phyloP scores from a whole-genome alignment of 2,797 vertebrate species.

The Enteromius paludinosus region DNA sequence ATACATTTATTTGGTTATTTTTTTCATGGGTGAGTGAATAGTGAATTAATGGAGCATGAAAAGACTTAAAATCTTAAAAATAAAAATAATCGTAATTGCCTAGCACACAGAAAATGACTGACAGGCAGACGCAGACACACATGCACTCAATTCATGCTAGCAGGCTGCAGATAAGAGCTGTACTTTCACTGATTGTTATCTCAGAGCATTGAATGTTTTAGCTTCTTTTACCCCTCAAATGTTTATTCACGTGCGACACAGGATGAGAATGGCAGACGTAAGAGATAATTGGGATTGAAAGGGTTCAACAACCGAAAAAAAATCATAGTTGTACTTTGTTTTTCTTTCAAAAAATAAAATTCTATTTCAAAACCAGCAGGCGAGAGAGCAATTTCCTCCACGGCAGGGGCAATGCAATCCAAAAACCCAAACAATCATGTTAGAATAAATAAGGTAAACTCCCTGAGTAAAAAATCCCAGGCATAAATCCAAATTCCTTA shows the following conservation, averaged over 20 bases:
- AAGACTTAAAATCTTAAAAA: background rate
- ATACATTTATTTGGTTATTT: background rate
- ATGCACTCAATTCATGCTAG: conserved; percentile 7
- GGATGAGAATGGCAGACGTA: conserved; percentile 11
- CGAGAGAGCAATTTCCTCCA: conserved; percentile 71
- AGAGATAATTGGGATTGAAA: conserved; percentile 47
- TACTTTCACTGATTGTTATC: conserved; percentile 44
- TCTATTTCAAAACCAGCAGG: conserved; percentile 66
- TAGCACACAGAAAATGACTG: conserved; percentile 16
- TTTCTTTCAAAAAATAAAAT: conserved; percentile 64
- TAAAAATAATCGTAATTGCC: conserved; percentile 4
- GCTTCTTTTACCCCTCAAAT: conserved; percentile 20
- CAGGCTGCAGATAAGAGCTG: conserved; percentile 33
- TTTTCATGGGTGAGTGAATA: background rate
- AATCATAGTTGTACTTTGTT: conserved; percentile 63
- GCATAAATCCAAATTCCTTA: conserved; percentile 62
- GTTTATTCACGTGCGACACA: conserved; percentile 52
- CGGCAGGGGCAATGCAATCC: conserved; percentile 67
- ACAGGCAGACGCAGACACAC: background rate
- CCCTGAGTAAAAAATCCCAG: conserved; percentile 63
- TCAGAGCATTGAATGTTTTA: conserved; percentile 20
- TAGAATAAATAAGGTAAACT: conserved; percentile 73
- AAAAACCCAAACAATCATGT: conserved; percentile 74
- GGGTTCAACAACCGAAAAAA: conserved; percentile 23
- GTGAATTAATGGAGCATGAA: conserved; percentile 1